Percentiles rank a stretch among this genome's conserved stretches.
These are phyloP conservation scores for Mycogona germanica DNA, from an alignment of 2,888 invertebrate genomes.

Conservation along the genomic window DNA sequence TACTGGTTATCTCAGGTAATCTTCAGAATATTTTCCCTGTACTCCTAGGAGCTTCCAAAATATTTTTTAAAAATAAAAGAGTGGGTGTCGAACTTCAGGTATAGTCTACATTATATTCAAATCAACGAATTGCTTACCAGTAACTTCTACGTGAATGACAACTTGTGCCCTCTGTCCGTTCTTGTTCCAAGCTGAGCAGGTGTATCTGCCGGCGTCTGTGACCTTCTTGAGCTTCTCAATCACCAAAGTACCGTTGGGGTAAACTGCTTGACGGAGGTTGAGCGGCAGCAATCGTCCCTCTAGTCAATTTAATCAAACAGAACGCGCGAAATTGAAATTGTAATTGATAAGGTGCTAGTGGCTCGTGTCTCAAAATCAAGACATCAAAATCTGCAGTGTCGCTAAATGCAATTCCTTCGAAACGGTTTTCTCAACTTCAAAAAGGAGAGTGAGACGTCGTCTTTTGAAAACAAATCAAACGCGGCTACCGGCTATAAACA, in stretches of 20 bases:
- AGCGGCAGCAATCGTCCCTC: conserved; percentile 31
- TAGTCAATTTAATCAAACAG: conserved; percentile 12
- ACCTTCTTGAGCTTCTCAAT: conserved; percentile 37
- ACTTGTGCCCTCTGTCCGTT: conserved; percentile 61
- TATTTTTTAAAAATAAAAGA: too few relatives aligned
- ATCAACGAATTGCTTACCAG: too few relatives aligned
- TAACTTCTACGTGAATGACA: conserved; percentile 37
- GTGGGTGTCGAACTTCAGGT: too few relatives aligned
- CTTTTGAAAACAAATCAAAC: too few relatives aligned
- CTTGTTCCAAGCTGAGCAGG: conserved; percentile 61
- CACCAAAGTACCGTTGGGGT: conserved; percentile 37
- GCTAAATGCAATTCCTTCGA: background rate
- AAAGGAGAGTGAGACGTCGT: too few relatives aligned
- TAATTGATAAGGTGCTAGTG: too few relatives aligned
- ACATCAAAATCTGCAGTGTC: background rate
- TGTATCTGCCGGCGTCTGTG: conserved; percentile 60
- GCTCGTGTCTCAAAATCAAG: background rate
- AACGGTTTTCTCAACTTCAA: background rate
- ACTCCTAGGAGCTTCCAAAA: too few relatives aligned
- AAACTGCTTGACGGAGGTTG: conserved; percentile 36
- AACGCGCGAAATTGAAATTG: too few relatives aligned
- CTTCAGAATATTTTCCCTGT: too few relatives aligned
- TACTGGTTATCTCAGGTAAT: too few relatives aligned
- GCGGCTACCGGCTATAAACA: too few relatives aligned
- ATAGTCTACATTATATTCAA: too few relatives aligned